Base-by-base conservation (phyloP, 2,888 invertebrate genomes). In the Halictus quadricinctus region DNA sequence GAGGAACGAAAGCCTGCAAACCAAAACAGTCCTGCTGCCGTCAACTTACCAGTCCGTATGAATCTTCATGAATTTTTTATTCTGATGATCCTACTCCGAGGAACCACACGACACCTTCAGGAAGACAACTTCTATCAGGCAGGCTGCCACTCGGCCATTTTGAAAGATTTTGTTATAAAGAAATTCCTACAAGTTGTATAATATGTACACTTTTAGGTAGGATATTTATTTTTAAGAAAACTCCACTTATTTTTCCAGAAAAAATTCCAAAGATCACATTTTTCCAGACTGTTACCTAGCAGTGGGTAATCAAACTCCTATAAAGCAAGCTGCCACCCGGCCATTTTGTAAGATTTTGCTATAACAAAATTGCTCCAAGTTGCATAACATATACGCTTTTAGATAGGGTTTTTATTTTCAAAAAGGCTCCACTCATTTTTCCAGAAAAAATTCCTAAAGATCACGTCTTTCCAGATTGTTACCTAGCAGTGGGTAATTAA, bases 351-450 rank as follows among this genome's bases (percentile, higher is more conserved):
- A 54, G n/a, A 54, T 54, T 54, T 54, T 4, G 2, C 1, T n/a
- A 3, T 7, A n/a, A 7, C 10, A 54, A n/a, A 54, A 54, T 54
- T n/a, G 0, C 3, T n/a, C 0, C 3, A 1, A 10, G n/a, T 54
- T 10, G 0, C 8, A n/a, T 2, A 3, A n/a, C 10, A 54, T n/a
- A n/a, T 21, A 54, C 54, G 8, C n/a, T 54, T 54, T 10, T 21
- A 10, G 18, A 21, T 54, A 21, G 8, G n/a, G 10, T 54, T 21
- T 54, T 54, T 3, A 3, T 54, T 10, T 54, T n/a, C 7, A 3
- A 10, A 21, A 54, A 10, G 10, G 7, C 21, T 54, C 10, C 21
- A n/a, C 10, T 21, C 21, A 0, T 21, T 50, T 18, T 21, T 50
- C 2, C 50, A 50, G 50, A 50, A 50, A 21, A 50, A 50, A 50